Base-by-base conservation (phyloP, 2,113 vertebrate species). In the Lichenostomus cassidix region DNA sequence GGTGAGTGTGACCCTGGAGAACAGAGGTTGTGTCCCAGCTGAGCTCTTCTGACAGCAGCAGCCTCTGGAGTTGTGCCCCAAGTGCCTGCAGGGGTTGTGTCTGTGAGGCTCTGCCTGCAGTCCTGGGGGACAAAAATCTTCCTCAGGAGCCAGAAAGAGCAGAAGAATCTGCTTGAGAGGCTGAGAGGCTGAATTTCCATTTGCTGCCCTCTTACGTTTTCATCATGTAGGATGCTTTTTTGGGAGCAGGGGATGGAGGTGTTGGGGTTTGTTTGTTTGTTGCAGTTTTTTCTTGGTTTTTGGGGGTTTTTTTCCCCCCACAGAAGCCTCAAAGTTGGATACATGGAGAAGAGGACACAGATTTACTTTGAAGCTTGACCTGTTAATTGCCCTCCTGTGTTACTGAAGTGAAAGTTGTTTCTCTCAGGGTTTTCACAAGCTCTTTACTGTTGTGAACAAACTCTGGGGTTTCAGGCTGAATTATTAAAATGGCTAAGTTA, bases 1-100 rank as follows among this genome's bases (percentile, higher is more conserved):
- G 55, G 9, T 37, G 53, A 10, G 37, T 44, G 25, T 59, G 63
- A 18, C 46, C 23, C 37, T 50, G 50, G 50, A 35, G 31, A 5
- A 1, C 0, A 0, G 41, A 29, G 28, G 64, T 28, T 39, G 47
- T 69, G 56, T 29, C 47, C 0, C 1, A 77, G 83, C 39, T 12
- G 42, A 35, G 29, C 65, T 47, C n/a, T 15, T 35, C 56, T 4
- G 3, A 18, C 55, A 46, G 12, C 13, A 55, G 60, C 83, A 69
- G 56, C 17, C 46, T 2, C n/a, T 71, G 75, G 29, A 16, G 10
- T 2, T 31, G 7, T 63, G 39, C n/a, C 74, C 52, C 0, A 0
- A 58, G 70, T 20, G 70, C 52, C 63, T 44, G 73, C 16, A n/a
- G 39, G 11, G 18, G 1, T 1, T 28, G 55, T 27, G 53, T 22